Conservation (phyloP, 2,113 vertebrate genomes). For the Panurus biarmicus region DNA sequence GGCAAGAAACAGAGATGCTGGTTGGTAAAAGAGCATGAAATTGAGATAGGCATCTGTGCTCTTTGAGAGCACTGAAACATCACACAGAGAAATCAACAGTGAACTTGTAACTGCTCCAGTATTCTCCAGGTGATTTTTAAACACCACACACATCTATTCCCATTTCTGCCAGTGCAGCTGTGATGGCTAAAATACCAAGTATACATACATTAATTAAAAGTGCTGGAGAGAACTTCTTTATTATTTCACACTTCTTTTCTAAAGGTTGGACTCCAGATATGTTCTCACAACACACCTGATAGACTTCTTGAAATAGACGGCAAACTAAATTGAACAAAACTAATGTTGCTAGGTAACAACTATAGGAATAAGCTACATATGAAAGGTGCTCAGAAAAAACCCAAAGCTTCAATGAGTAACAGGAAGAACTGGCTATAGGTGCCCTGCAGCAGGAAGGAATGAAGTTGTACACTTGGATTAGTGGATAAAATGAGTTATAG, state of each 20-base stretch:
- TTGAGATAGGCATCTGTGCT: neutral
- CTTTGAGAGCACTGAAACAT: neutral
- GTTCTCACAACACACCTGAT: neutral
- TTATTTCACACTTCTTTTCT: neutral
- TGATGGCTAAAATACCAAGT: neutral
- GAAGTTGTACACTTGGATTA: neutral
- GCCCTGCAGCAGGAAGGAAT: neutral
- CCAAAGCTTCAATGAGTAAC: neutral
- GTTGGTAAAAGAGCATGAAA: neutral
- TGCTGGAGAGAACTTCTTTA: neutral
- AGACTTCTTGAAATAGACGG: neutral
- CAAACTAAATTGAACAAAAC: slow-evolving; percentile 1
- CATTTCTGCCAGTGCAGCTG: neutral
- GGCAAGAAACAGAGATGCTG: neutral
- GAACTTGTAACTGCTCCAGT: neutral
- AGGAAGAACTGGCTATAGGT: neutral
- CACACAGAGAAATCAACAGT: neutral
- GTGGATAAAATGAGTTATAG: neutral
- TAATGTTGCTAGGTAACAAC: slow-evolving; percentile 40
- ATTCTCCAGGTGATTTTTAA: neutral
- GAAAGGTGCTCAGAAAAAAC: neutral
- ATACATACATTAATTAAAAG: neutral
- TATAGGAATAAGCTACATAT: neutral
- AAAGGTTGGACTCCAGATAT: neutral
- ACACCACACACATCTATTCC: neutral